Base-by-base conservation (phyloP, 1,140 invertebrate genomes). In the Metopolophium dirhodum region DNA sequence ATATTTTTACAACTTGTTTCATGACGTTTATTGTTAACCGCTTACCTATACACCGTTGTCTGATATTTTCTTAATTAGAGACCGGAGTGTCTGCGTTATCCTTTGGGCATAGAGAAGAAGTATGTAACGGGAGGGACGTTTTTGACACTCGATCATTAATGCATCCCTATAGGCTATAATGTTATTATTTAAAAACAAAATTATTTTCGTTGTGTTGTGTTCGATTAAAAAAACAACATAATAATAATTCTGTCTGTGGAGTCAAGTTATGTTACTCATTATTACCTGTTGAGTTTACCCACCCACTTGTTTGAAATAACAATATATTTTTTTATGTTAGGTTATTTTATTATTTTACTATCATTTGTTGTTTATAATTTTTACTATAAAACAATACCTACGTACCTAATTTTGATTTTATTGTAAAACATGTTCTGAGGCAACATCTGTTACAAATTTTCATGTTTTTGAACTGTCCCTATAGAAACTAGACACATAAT, bases 1-100 rank as follows among this genome's bases (percentile, higher is more conserved):
- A 45, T 92, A 83, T 92, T 92, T 83, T 82, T 51, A 92, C 45
- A 83, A 92, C 68, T 82, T 92, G 45, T 92, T 90, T 30, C 22
- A 35, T 51, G 68, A 77, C 90, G 54, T 77, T 77, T 91, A 91
- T 92, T 51, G 45, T n/a, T 77, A 47, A 47, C n/a, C 61, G 30
- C 23, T 92, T 82, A 35, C 61, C 41, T 47, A 57, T 45, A n/a
- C 23, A 37, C 23, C 6, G 22, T 90, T 90, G 88, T 68, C 37
- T 30, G 54, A 61, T 68, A 68, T 54, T 57, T 88, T 51, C 87
- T 88, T 88, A 88, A 88, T 88, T 88, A 88, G 49, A 51, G 87
- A 88, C 30, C 14, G 37, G 14, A 51, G n/a, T 54, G 20, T 54
- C 8, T 49, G 45, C 9, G 37, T 35, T 87, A n/a, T 49, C 26